phyloP scores from a whole-genome alignment of 2,797 vertebrate species.

The Parotocinclus haroldoi region DNA sequence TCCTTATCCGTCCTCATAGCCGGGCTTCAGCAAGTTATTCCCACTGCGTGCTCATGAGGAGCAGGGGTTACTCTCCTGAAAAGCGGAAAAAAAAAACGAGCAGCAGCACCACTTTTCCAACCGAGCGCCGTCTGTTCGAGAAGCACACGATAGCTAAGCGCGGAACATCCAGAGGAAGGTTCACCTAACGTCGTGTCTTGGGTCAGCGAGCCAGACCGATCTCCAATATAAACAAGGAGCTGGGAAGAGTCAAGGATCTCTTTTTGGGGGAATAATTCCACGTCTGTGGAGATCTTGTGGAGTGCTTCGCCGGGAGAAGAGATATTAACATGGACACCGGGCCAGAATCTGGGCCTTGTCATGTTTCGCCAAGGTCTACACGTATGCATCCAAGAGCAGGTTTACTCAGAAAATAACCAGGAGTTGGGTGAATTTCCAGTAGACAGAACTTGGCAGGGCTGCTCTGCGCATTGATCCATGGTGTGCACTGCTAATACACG shows the following conservation, averaged over 20 bases:
- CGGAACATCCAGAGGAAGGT: slow-evolving; percentile 12
- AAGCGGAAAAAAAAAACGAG: slow-evolving; percentile 22
- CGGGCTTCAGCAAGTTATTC: slow-evolving; percentile 34
- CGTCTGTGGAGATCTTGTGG: slow-evolving; percentile 28
- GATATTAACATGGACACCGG: slow-evolving; percentile 19
- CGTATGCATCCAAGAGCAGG: slow-evolving; percentile 33
- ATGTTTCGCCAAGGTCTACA: slow-evolving; percentile 42
- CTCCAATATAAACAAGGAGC: slow-evolving; percentile 33
- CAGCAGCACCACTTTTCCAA: slow-evolving; percentile 12
- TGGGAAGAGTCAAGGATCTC: slow-evolving; percentile 31
- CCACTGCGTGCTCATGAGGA: slow-evolving; percentile 21
- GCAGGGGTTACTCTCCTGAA: slow-evolving; percentile 31
- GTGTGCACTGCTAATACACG: slow-evolving; percentile 16
- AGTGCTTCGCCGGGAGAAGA: slow-evolving; percentile 32
- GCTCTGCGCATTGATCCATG: slow-evolving; percentile 3
- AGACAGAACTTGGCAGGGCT: slow-evolving; percentile 19
- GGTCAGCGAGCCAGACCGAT: slow-evolving; percentile 38
- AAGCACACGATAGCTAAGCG: slow-evolving; percentile 45
- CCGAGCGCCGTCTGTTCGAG: slow-evolving; percentile 31
- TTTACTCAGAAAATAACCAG: slow-evolving; percentile 48
- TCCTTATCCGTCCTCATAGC: slow-evolving; percentile 29
- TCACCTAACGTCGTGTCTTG: slow-evolving; percentile 46
- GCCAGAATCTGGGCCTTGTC: slow-evolving; percentile 23
- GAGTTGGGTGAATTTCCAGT: slow-evolving; percentile 29
- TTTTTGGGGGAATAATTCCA: slow-evolving; percentile 13